Percentiles rank a stretch among this genome's conserved stretches.
phyloP scores from a whole-genome alignment of 2,797 vertebrate species.

The Ptychadena robeensis region DNA sequence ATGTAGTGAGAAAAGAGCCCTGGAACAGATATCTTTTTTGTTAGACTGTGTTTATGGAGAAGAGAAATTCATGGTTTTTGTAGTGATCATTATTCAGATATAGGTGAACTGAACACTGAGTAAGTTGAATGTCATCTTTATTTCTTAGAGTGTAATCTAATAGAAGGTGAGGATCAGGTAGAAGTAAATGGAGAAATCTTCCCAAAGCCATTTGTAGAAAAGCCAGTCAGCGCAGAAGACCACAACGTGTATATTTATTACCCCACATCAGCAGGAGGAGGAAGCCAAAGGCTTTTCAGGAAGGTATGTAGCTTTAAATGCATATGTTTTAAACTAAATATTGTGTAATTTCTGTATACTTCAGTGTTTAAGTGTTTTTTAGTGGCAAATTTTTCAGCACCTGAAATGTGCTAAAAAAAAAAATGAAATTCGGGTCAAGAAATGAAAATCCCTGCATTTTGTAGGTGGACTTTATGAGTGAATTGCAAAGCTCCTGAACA shows the following conservation, averaged over 20 bases:
- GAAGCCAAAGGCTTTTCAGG: slow-evolving; percentile 96
- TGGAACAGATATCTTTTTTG: no score
- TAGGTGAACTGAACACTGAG: background rate
- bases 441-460: no score
- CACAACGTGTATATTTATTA: slow-evolving; percentile 99
- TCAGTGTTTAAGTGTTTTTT: no score
- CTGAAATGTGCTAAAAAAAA: no score
- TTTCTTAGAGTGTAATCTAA: slow-evolving; percentile 88
- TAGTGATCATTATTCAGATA: background rate
- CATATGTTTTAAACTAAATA: background rate
- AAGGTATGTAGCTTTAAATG: slow-evolving; percentile 78
- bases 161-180: slow-evolving; percentile 97
- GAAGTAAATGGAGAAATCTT: slow-evolving; percentile 96
- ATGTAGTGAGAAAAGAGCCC: no score
- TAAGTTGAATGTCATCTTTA: slow-evolving; percentile 42
- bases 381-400: no score
- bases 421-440: no score
- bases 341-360: no score
- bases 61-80: background rate
- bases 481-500: no score
- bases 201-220: slow-evolving; percentile 98
- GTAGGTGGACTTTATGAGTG: no score
- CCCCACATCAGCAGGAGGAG: slow-evolving; percentile 94
- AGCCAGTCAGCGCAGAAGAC: slow-evolving; percentile 97
- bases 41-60: no score